Evolutionary conservation across 2,113 vertebrate genomes (phyloP), one percentile per base, ranked within the genome.

Genomic region (Hypocryptadius cinnamomeus): DNA sequence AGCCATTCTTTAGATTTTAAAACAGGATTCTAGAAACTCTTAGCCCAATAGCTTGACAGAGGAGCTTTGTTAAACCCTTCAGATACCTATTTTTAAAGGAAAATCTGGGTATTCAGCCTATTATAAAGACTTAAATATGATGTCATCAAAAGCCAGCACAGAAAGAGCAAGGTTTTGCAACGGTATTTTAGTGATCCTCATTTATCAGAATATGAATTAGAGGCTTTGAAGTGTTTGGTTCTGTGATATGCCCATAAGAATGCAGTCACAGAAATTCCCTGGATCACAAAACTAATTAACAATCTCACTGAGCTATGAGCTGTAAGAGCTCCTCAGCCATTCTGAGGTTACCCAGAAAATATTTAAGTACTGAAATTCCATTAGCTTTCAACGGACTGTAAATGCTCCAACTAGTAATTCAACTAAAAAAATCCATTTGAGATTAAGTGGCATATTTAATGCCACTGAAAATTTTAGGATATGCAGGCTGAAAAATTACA

Each of bases 241-340:
- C 84, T 71, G 33, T 42, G 68, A 96, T 83, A 95, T 22, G 56
- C 76, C 64, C 21, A 24, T 39, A 91, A 96, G 79, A 96, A 95
- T n/a, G 63, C 24, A 63, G 56, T 47, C 85, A 88, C 19, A 83
- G 82, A 74, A 93, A 93, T 51, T 92, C 92, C 93, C 92, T 92
- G 72, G 65, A 92, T 93, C 90, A 93, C 95, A 93, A 86, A 96
- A 59, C 93, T 93, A 96, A 96, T 96, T 96, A 96, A 80, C 88
- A 80, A 68, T 85, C 93, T 96, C 92, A 94, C 76, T 88, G 85
- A 95, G 83, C 95, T 94, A 96, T 94, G 82, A 95, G 93, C 76
- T 92, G 35, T 88, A 90, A 80, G 60, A 93, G 76, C 77, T 78
- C 79, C 83, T 95, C 90, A 90, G 72, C 56, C 89, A 85, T 84